Evolutionary conservation across 2,797 vertebrate genomes (phyloP).

Genomic region (Euthynnus affinis): DNA sequence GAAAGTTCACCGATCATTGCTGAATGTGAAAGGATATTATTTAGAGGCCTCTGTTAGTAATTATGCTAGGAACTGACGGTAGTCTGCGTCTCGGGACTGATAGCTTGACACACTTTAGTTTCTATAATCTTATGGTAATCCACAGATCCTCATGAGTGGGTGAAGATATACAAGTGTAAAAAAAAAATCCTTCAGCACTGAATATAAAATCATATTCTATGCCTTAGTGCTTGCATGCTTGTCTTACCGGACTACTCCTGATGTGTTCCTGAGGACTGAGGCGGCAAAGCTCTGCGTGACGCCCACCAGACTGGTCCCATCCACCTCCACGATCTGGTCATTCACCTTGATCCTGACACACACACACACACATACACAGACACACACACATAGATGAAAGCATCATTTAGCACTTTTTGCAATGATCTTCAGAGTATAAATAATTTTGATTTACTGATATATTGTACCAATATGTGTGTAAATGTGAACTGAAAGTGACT

Average conservation of each 20-base stretch:
- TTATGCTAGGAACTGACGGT: constrained; percentile 8
- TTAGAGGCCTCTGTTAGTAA: constrained; percentile 1
- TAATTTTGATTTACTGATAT: neutral
- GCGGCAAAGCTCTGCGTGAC: constrained; percentile 99
- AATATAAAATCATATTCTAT: neutral
- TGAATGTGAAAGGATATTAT: constrained; percentile 4
- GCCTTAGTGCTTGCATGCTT: neutral
- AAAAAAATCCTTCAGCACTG: neutral
- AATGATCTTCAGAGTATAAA: neutral
- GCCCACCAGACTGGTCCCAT: constrained; percentile 96
- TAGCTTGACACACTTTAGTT: constrained; percentile 49
- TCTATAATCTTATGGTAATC: constrained; percentile 46
- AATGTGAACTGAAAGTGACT: constrained; percentile 7
- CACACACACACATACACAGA: constrained; percentile 32
- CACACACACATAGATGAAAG: neutral
- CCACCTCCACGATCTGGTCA: constrained; percentile 99
- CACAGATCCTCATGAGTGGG: constrained; percentile 37
- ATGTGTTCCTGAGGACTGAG: constrained; percentile 97
- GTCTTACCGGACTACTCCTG: constrained; percentile 94
- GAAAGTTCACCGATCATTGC: neutral
- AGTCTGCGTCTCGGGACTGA: constrained; percentile 26
- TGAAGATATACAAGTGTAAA: constrained; percentile 23
- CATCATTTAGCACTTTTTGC: constrained; percentile 5
- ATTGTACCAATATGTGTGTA: neutral
- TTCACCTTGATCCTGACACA: constrained; percentile 94